Evolutionary conservation across 2,113 vertebrate genomes (phyloP).

Genomic region (Brevimyrus niger): DNA sequence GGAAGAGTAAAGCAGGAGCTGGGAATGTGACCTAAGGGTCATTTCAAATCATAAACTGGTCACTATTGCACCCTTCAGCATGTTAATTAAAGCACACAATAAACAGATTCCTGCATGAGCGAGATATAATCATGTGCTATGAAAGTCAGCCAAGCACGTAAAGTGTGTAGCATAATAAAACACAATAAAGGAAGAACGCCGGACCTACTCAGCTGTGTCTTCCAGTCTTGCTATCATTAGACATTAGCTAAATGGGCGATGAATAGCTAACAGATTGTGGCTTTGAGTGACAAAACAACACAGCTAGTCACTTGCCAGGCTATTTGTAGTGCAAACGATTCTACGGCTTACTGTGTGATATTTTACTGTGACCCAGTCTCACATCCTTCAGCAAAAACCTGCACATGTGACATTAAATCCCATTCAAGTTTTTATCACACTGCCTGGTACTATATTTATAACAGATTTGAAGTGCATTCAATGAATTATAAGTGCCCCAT

Average conservation of each 20-base stretch:
- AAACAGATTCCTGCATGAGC: neutral
- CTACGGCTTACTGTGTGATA: neutral
- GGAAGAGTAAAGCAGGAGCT: neutral
- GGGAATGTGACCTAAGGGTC: neutral
- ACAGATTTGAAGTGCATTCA: neutral
- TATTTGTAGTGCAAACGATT: neutral
- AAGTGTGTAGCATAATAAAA: neutral
- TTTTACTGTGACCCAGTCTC: neutral
- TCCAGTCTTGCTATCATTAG: neutral
- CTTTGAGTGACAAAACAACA: slow-evolving; percentile 1
- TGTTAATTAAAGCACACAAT: neutral
- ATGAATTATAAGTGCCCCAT: neutral
- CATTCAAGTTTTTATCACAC: neutral
- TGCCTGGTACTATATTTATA: neutral
- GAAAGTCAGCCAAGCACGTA: neutral
- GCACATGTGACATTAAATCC: neutral
- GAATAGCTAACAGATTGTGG: neutral
- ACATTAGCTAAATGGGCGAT: neutral
- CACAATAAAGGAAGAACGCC: neutral
- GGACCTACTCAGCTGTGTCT: neutral
- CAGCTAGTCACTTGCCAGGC: neutral
- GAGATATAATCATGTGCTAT: neutral
- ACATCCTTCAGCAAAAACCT: neutral
- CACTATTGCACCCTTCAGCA: slow-evolving; percentile 5
- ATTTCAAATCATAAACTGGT: neutral